Conservation (phyloP, 2,888 invertebrate species). For the Ceriagrion tenellum region DNA sequence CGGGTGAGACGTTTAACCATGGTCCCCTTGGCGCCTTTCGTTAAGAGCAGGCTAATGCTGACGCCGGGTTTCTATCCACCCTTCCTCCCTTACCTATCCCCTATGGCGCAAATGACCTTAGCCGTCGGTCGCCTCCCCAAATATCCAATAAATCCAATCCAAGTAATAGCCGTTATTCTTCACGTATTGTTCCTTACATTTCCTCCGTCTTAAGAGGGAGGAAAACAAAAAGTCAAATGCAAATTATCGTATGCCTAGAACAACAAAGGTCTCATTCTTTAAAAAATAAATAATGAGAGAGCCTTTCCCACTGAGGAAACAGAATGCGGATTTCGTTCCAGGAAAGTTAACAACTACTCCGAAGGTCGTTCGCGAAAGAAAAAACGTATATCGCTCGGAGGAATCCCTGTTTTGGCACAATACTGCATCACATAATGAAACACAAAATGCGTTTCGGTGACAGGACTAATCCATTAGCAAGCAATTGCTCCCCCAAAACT, state of each 20-base stretch:
- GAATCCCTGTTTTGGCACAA: slow-evolving; percentile 10
- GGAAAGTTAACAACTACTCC: background rate
- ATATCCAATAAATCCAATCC: no score
- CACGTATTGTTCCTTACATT: no score
- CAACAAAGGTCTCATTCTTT: background rate
- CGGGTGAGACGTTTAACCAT: no score
- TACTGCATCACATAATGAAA: slow-evolving; percentile 46
- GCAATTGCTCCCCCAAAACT: slow-evolving; percentile 47
- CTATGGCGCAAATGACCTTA: no score
- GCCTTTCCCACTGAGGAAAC: background rate
- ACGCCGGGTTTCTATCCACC: no score
- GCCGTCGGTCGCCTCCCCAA: no score
- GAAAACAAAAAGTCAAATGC: background rate
- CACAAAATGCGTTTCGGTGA: slow-evolving; percentile 46
- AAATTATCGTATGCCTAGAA: background rate
- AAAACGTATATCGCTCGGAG: background rate
- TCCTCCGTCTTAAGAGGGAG: no score
- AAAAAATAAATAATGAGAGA: background rate
- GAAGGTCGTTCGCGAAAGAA: background rate
- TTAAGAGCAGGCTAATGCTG: no score
- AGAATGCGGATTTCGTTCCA: background rate
- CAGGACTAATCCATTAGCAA: slow-evolving; percentile 59
- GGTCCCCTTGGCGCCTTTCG: no score
- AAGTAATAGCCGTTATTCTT: no score
- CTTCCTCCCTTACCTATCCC: no score